These are phyloP conservation scores for Fringilla coelebs DNA, from an alignment of 2,797 vertebrate genomes.

Conservation along the genomic window DNA sequence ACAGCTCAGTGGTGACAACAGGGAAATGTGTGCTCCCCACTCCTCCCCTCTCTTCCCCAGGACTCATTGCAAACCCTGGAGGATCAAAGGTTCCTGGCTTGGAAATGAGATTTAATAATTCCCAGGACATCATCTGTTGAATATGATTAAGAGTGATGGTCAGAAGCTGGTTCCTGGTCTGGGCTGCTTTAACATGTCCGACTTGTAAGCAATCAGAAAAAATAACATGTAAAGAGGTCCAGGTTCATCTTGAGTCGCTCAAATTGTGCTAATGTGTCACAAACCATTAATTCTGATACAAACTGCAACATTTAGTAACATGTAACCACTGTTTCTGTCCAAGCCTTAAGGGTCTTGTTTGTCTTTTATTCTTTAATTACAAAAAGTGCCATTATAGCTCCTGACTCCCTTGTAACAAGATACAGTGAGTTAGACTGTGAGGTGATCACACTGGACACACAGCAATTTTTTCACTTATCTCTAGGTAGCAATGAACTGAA, in stretches of 20 bases:
- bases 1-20: neutral
- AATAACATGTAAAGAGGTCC: neutral
- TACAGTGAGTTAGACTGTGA: neutral
- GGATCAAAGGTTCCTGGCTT: neutral
- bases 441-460: neutral
- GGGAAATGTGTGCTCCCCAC: neutral
- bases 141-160: neutral
- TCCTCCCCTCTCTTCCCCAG: neutral
- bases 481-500: neutral
- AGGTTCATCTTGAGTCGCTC: slow-evolving; percentile 6
- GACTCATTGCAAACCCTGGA: neutral
- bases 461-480: neutral
- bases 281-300: slow-evolving; percentile 11
- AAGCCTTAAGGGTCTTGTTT: neutral
- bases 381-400: neutral
- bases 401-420: neutral
- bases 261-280: neutral
- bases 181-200: neutral
- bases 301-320: neutral
- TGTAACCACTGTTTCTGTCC: neutral
- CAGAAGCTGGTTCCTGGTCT: neutral
- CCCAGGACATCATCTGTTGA: neutral
- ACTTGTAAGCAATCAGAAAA: neutral
- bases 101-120: neutral
- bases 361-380: neutral